Conservation (phyloP, 2,113 vertebrate genomes). For the Melanerpes formicivorus region DNA sequence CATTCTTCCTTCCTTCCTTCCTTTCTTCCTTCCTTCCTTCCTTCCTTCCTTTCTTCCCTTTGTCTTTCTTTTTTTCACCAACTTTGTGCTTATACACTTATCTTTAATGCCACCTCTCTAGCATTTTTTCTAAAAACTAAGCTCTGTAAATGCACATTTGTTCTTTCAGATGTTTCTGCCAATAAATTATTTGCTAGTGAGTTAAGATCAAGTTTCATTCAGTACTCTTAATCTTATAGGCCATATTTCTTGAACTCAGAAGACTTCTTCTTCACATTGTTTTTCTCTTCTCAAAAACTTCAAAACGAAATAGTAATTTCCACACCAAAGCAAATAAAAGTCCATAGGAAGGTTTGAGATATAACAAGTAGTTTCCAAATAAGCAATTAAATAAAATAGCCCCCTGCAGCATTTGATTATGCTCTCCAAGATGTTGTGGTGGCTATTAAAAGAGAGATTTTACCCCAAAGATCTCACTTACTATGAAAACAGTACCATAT, state of each 20-base stretch:
- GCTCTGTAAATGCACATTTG: neutral
- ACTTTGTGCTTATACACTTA: neutral
- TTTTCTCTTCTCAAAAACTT: neutral
- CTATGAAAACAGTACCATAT: neutral
- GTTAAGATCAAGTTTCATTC: slow-evolving; percentile 45
- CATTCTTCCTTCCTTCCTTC: neutral
- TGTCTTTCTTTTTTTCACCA: neutral
- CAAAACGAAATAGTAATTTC: neutral
- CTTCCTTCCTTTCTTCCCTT: neutral
- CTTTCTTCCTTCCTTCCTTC: neutral
- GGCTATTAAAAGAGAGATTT: neutral
- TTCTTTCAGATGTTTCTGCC: slow-evolving; percentile 28
- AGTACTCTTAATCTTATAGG: slow-evolving; percentile 1
- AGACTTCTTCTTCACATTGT: slow-evolving; percentile 46
- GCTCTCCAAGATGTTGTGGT: neutral
- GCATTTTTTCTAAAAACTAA: slow-evolving; percentile 58
- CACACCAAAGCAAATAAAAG: neutral
- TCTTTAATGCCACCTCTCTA: slow-evolving; percentile 4
- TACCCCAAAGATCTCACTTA: neutral
- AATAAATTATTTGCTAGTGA: slow-evolving; percentile 44
- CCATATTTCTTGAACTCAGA: slow-evolving; percentile 38
- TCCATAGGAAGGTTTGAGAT: neutral
- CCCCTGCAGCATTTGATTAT: neutral
- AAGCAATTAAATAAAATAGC: neutral
- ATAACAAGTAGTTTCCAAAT: neutral